Base-by-base conservation (phyloP, 2,888 invertebrate genomes). In the Theretra japonica region DNA sequence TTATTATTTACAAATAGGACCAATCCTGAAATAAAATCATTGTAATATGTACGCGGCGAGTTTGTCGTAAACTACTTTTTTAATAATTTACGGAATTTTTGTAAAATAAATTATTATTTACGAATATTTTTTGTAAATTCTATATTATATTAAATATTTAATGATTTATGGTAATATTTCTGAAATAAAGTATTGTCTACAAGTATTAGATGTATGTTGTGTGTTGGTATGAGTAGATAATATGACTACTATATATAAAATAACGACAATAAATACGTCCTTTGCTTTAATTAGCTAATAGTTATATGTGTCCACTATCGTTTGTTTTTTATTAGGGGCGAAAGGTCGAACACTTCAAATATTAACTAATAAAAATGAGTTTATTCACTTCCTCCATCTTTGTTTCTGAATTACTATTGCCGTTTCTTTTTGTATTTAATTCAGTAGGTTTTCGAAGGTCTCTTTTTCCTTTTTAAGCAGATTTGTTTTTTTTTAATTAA, bases 261-360 rank as follows among this genome's bases (percentile, higher is more conserved):
- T 87, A 84, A 88, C 86, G 94, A 94, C 94, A 94, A 94, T 94
- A 94, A 41, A 94, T 85, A 88, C 91, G 92, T 93, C 94, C 93
- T 92, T 92, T 89, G 94, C 94, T 94, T 93, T 94, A 94, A 93
- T 83, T 93, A 93, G 90, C 80, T 87, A 69, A 85, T 90, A 90
- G 86, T 81, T 76, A 76, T 74, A 79, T 78, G 78, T 83, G 83
- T 84, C 82, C 79, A 75, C 75, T 83, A 73, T 84, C 76, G 82
- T 79, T 77, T 75, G 76, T 84, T 73, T 80, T 81, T 72, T 80
- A 73, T 73, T 76, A 78, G 83, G 81, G 82, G 83, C 80, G 80
- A 81, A 79, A 80, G 76, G 62, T 65, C 70, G 62, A 65, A 23
- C 11, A 11, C 21, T 41, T n/a, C 8, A 3, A 33, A 21, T 25